phyloP scores from a whole-genome alignment of 1,140 invertebrate genomes.

The Copidosoma floridanum region DNA sequence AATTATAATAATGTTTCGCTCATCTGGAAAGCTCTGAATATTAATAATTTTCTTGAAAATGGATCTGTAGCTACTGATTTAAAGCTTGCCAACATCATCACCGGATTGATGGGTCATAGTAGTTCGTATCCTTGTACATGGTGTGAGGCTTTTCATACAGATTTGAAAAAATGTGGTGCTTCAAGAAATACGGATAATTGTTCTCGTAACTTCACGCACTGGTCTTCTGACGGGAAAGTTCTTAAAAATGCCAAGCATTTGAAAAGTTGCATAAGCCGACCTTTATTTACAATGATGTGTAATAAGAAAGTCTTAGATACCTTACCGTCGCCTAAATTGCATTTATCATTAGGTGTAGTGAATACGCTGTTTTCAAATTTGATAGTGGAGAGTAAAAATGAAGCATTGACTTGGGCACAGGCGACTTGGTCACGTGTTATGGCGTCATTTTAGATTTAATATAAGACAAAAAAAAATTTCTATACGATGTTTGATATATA shows the following conservation, averaged over 20 bases:
- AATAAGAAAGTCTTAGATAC: neutral
- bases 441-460: too few species aligned
- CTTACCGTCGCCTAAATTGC: neutral
- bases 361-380: constrained; percentile 2
- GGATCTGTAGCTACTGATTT: neutral
- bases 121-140: neutral
- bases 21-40: neutral
- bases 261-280: constrained; percentile 1
- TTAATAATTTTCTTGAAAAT: neutral
- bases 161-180: neutral
- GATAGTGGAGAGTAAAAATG: neutral
- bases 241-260: neutral
- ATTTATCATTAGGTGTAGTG: constrained; percentile 1
- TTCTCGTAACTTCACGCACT: neutral
- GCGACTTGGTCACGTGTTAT: too few species aligned
- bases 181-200: neutral
- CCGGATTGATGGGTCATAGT: neutral
- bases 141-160: neutral
- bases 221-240: neutral
- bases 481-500: too few species aligned
- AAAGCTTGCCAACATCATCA: neutral
- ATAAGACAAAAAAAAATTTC: too few species aligned
- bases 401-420: neutral
- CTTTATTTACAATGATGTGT: neutral
- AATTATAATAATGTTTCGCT: neutral